Evolutionary conservation across 2,888 invertebrate genomes (phyloP), one percentile per base, ranked within the genome.

Genomic region (Galerucella pusilla): DNA sequence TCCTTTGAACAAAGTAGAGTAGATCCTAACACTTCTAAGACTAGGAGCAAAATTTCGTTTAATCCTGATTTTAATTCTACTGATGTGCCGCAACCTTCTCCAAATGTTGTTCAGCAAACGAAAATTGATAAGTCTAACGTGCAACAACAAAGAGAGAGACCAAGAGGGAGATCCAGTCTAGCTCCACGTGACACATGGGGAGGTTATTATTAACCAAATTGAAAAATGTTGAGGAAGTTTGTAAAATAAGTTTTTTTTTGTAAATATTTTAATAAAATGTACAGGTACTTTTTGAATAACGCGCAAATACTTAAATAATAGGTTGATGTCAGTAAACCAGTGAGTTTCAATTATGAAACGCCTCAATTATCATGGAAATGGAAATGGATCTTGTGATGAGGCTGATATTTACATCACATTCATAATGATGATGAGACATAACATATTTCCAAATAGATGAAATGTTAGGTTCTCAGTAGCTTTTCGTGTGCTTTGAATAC

Each of bases 111-210:
- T 11, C 63, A 70, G 20, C 64, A 75, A 52, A 77, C 77, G 1
- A 75, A 61, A 25, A 73, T 77, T 49, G 75, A 79, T 5, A 46
- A 64, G 12, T 52, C 69, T 3, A 64, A 61, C 54, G 73, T 74
- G n/a, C 75, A 64, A 35, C 66, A 71, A 42, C 77, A 77, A 61
- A 73, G 69, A 45, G 73, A 42, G 46, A 74, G 74, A 46, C 73
- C 61, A 35, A 49, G 54, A 25, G 54, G 68, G 45, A 65, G 77
- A 65, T 57, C 57, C 25, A 49, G 59, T 63, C 12, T 35, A 54
- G 84, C 81, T 7, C 85, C 86, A 0, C 78, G 77, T 52, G 86
- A 86, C 75, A 74, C 82, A 1, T 86, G 86, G 86, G 81, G 83
- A 54, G 86, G 86, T 6, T 85, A 84, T 74, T 16, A 16, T 20